Conservation (phyloP, 2,113 vertebrate species). For the Mus spicilegus region DNA sequence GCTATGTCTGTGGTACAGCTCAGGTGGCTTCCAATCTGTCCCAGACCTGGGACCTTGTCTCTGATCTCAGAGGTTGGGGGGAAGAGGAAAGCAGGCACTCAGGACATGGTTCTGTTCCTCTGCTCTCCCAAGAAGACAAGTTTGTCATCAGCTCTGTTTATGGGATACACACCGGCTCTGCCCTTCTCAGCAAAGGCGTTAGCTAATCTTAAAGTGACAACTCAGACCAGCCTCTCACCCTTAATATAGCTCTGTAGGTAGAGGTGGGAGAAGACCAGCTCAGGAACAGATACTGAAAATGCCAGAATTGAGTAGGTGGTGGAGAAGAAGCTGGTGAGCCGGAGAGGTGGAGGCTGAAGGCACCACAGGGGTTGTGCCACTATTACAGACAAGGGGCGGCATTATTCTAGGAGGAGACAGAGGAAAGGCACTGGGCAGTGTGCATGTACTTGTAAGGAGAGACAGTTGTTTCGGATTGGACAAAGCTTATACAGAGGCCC, state of each 20-base stretch:
- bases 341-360: neutral
- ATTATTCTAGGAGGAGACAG: neutral
- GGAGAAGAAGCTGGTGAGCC: neutral
- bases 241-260: neutral
- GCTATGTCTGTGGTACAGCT: neutral
- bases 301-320: neutral
- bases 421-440: neutral
- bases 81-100: neutral
- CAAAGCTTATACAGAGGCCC: neutral
- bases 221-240: neutral
- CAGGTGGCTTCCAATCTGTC: neutral
- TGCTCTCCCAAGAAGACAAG: neutral
- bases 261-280: neutral
- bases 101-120: neutral
- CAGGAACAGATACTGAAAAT: neutral
- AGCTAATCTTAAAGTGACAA: neutral
- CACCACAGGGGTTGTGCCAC: neutral
- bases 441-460: neutral
- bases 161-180: rapidly evolving
- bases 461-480: neutral
- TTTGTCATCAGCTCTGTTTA: neutral
- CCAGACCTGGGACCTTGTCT: neutral
- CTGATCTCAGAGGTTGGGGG: neutral
- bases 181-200: neutral
- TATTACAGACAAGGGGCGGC: neutral